Evolutionary conservation across 1,140 invertebrate species (phyloP).

Genomic region (Orius laevigatus): DNA sequence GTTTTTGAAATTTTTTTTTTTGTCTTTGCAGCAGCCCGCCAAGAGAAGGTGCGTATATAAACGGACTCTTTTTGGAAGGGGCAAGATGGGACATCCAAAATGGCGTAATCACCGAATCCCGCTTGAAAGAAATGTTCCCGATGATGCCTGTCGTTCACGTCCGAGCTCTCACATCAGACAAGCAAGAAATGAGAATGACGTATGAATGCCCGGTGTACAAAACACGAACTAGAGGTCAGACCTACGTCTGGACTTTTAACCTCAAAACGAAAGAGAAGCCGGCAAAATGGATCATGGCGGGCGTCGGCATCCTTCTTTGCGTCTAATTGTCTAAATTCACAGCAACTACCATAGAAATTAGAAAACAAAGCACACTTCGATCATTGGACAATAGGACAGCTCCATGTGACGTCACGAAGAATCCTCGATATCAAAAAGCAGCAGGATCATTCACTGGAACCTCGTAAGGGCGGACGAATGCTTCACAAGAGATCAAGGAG

Average conservation of each 20-base stretch:
- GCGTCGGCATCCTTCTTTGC: constrained; percentile 66
- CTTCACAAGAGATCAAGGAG: no score
- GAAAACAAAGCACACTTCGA: background rate
- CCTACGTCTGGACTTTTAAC: constrained; percentile 93
- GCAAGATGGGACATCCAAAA: constrained; percentile 71
- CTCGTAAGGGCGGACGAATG: no score
- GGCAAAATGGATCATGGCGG: constrained; percentile 80
- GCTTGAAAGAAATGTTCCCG: constrained; percentile 77
- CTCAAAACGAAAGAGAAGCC: constrained; percentile 76
- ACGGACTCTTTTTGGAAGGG: constrained; percentile 85
- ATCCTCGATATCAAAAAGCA: no score
- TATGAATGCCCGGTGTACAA: constrained; percentile 92
- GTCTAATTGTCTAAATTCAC: constrained; percentile 13
- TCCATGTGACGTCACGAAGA: no score
- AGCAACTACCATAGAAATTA: background rate
- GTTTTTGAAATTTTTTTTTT: background rate
- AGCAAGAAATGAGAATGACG: constrained; percentile 67
- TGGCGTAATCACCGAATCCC: constrained; percentile 63
- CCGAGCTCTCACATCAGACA: constrained; percentile 54
- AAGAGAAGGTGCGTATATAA: constrained; percentile 77
- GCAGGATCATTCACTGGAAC: no score
- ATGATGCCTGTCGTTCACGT: constrained; percentile 82
- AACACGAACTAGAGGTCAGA: constrained; percentile 69
- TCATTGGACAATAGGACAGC: no score
- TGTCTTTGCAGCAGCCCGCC: constrained; percentile 43